These are phyloP conservation scores for Busseola fusca DNA, from an alignment of 2,888 invertebrate genomes.

Conservation along the genomic window DNA sequence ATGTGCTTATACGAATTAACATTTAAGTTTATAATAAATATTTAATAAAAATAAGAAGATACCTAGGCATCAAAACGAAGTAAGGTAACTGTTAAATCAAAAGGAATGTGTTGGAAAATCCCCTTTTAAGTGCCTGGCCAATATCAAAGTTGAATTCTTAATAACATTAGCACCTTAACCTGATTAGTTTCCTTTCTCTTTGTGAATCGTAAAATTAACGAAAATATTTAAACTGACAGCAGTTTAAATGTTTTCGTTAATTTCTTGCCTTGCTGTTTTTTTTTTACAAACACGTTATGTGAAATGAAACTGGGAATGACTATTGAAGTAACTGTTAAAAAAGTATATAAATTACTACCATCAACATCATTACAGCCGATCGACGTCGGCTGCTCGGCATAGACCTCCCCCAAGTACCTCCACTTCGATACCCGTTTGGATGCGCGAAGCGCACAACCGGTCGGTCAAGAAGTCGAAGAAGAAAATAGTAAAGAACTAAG, in stretches of 20 bases:
- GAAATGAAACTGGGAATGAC: background rate
- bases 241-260: too few relatives aligned
- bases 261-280: background rate
- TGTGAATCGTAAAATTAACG: slow-evolving; percentile 11
- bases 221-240: slow-evolving; percentile 6
- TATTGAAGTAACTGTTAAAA: background rate
- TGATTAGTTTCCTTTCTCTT: slow-evolving; percentile 25
- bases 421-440: too few relatives aligned
- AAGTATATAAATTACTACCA: background rate
- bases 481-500: background rate
- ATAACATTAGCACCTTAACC: slow-evolving; percentile 19
- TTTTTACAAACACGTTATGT: background rate
- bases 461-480: too few relatives aligned
- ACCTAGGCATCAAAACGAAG: background rate
- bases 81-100: background rate
- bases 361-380: too few relatives aligned
- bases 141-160: slow-evolving; percentile 20
- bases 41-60: background rate
- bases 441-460: too few relatives aligned
- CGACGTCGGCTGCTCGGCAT: too few relatives aligned
- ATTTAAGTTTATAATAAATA: background rate
- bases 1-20: background rate
- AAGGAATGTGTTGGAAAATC: slow-evolving; percentile 1
- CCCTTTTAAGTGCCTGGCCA: slow-evolving; percentile 16
- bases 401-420: too few relatives aligned